Conservation (phyloP, 2,113 vertebrate species). For the Anguilla japonica region DNA sequence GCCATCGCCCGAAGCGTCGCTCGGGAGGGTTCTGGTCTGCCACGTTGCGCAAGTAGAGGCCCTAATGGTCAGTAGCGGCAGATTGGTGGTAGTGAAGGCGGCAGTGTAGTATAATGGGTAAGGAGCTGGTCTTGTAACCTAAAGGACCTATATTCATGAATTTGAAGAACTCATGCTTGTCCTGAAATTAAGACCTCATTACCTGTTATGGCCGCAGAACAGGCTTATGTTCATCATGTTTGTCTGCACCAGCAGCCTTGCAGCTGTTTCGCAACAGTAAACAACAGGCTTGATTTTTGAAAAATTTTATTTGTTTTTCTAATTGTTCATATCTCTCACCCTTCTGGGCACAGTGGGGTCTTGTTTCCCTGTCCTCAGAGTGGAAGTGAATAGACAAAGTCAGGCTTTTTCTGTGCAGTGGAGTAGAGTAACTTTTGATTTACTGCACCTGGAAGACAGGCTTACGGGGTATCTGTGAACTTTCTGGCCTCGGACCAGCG, state of each 20-base stretch:
- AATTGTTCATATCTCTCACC: neutral
- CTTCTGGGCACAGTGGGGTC: neutral
- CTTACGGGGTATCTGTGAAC: neutral
- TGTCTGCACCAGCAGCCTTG: conserved; percentile 26
- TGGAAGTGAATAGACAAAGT: neutral
- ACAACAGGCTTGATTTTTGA: conserved; percentile 22
- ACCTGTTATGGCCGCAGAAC: conserved; percentile 36
- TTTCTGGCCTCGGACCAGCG: neutral
- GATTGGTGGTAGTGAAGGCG: too few species aligned
- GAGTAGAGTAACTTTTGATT: neutral
- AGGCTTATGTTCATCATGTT: conserved; percentile 44
- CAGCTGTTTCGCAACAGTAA: conserved; percentile 32
- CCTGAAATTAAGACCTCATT: conserved; percentile 37
- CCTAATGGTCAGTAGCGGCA: too few species aligned
- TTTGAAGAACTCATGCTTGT: conserved; percentile 25
- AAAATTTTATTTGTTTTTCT: too few species aligned
- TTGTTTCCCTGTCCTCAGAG: neutral
- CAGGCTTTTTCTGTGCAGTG: neutral
- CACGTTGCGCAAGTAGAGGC: too few species aligned
- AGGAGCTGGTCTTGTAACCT: too few species aligned
- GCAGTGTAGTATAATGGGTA: too few species aligned
- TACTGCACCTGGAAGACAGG: conserved; percentile 2
- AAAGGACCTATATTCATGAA: too few species aligned
- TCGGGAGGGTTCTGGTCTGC: too few species aligned
- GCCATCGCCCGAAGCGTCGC: too few species aligned